A percentile compares a stretch with the other conserved stretches of the same genome.
These are phyloP conservation scores for Glomeris maerens DNA, from an alignment of 1,140 invertebrate species.

Conservation along the genomic window DNA sequence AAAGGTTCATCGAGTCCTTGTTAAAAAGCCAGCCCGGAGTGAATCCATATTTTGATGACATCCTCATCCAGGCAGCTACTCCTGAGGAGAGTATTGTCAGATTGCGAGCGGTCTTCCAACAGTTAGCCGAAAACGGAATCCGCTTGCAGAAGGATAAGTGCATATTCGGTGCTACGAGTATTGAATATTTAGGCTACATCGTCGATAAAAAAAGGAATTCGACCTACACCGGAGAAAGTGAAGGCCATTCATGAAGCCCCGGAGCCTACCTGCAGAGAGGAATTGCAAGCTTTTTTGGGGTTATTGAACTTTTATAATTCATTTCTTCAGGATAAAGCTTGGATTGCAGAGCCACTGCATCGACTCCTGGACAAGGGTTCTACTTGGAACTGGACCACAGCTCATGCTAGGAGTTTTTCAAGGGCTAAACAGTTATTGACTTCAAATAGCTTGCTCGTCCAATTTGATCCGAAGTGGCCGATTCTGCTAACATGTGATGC, in stretches of 20 bases:
- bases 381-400: not conserved
- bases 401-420: constrained; percentile 22
- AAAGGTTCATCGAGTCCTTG: constrained; percentile 14
- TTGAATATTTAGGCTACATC: no score
- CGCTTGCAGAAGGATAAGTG: constrained; percentile 13
- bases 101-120: constrained; percentile 4
- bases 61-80: constrained; percentile 7
- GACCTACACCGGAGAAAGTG: not conserved
- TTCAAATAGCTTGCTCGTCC: constrained; percentile 18
- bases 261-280: not conserved
- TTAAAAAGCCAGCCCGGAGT: constrained; percentile 9
- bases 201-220: not conserved
- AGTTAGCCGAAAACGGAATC: constrained; percentile 5
- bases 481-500: constrained; percentile 25
- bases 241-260: not conserved
- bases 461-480: constrained; percentile 21
- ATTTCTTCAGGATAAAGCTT: no score
- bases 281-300: no score
- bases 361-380: no score
- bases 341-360: no score
- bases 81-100: not conserved
- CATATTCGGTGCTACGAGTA: no score
- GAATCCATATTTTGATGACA: constrained; percentile 15
- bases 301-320: no score
- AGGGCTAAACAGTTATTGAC: constrained; percentile 15